A percentile compares a stretch with the other conserved stretches of the same genome.
phyloP scores from a whole-genome alignment of 2,888 invertebrate species.

The Neelides folsomi region DNA sequence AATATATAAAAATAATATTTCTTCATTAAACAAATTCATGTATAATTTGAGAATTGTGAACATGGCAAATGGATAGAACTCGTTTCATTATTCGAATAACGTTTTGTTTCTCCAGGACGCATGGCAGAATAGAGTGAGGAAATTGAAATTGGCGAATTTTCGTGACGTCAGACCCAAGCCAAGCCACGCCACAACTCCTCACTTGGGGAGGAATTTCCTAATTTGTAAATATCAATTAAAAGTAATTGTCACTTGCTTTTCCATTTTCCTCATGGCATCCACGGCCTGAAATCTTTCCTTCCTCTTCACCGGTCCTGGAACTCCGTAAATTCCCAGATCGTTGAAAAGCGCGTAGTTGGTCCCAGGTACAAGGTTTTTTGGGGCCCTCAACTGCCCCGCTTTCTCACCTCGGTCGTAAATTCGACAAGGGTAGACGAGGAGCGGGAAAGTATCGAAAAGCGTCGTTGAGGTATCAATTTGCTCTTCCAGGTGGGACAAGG shows the following conservation, averaged over 20 bases:
- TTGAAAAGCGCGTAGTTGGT: constrained; percentile 57
- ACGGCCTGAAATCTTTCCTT: constrained; percentile 51
- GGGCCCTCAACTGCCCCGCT: constrained; percentile 46
- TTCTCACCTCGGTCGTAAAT: constrained; percentile 49
- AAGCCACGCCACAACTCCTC: too few relatives aligned
- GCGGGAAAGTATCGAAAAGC: constrained; percentile 52
- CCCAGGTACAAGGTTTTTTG: constrained; percentile 49
- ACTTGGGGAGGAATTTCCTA: too few relatives aligned
- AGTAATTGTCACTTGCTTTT: constrained; percentile 38
- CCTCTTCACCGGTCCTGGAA: constrained; percentile 50
- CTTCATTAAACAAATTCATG: too few relatives aligned
- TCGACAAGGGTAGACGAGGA: constrained; percentile 56
- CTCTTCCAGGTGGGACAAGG: constrained; percentile 50
- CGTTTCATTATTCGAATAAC: too few relatives aligned
- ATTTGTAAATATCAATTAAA: not conserved
- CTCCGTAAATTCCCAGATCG: constrained; percentile 56
- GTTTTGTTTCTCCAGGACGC: too few relatives aligned
- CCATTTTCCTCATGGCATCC: constrained; percentile 53
- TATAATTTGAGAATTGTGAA: too few relatives aligned
- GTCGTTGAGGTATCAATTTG: constrained; percentile 49
- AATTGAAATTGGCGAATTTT: too few relatives aligned
- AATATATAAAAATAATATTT: too few relatives aligned
- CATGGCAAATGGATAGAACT: too few relatives aligned
- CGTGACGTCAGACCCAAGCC: too few relatives aligned
- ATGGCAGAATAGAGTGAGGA: too few relatives aligned